These are phyloP conservation scores for Bombus impatiens DNA, from an alignment of 1,140 invertebrate species.

Conservation along the genomic window DNA sequence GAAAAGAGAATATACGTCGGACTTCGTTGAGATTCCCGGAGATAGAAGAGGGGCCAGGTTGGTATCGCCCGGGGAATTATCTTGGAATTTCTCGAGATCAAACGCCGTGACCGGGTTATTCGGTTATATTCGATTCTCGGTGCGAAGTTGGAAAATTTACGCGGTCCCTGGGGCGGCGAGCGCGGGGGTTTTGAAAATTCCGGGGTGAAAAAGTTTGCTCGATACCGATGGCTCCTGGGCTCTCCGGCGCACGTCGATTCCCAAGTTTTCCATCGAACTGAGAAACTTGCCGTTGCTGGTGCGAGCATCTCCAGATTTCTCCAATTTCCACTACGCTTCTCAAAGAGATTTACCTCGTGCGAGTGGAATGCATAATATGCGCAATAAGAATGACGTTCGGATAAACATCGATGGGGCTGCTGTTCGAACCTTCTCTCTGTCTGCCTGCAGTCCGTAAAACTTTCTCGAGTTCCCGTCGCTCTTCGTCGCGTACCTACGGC, in stretches of 20 bases:
- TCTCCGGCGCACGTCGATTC: conserved; percentile 31
- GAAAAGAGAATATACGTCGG: not conserved
- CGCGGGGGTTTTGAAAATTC: conserved; percentile 48
- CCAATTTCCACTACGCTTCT: conserved; percentile 63
- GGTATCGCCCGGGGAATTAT: conserved; percentile 53
- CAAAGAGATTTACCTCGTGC: conserved; percentile 65
- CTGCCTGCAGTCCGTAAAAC: not conserved
- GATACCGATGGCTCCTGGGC: conserved; percentile 15
- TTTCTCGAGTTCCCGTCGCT: conserved; percentile 1
- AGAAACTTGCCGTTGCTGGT: not conserved
- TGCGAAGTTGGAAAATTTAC: conserved; percentile 64
- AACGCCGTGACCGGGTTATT: conserved; percentile 55
- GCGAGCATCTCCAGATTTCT: conserved; percentile 55
- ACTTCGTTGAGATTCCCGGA: conserved; percentile 41
- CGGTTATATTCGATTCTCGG: conserved; percentile 55
- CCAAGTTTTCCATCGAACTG: conserved; percentile 33
- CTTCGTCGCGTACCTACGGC: not conserved
- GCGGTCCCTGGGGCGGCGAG: conserved; percentile 38
- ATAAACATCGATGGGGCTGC: conserved; percentile 48
- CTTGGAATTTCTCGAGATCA: conserved; percentile 52
- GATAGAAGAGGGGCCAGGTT: conserved; percentile 33
- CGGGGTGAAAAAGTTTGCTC: conserved; percentile 22
- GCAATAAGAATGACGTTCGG: conserved; percentile 62
- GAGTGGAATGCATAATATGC: conserved; percentile 63
- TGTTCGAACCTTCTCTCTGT: no score